phyloP scores from a whole-genome alignment of 2,888 invertebrate species.

The Hyppa rectilinea region DNA sequence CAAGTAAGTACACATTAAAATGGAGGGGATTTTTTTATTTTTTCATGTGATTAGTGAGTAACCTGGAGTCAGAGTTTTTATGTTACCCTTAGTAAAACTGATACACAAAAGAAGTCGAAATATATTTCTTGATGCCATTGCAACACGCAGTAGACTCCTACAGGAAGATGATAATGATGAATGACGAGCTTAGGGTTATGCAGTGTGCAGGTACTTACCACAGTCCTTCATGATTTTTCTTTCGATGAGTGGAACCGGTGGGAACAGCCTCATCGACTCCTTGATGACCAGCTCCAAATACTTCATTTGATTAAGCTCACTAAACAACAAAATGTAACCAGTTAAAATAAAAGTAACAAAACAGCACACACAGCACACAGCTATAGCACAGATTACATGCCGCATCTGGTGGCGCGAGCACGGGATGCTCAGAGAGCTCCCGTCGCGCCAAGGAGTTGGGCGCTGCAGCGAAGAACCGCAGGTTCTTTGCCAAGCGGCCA shows the following conservation, averaged over 20 bases:
- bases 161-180: not conserved
- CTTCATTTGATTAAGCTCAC: slow-evolving; percentile 88
- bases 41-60: too few relatives aligned
- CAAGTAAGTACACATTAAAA: too few relatives aligned
- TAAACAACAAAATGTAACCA: slow-evolving; percentile 58
- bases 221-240: slow-evolving; percentile 80
- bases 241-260: slow-evolving; percentile 88
- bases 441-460: too few relatives aligned
- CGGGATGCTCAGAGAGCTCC: too few relatives aligned
- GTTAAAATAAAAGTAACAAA: not conserved
- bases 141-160: not conserved
- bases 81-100: too few relatives aligned
- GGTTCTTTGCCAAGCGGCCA: too few relatives aligned
- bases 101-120: not conserved
- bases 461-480: too few relatives aligned
- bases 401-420: too few relatives aligned
- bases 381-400: too few relatives aligned
- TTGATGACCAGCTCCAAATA: slow-evolving; percentile 90
- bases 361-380: too few relatives aligned
- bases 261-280: slow-evolving; percentile 88
- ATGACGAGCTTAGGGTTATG: not conserved
- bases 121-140: not conserved
- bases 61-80: too few relatives aligned
- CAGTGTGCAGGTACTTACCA: slow-evolving; percentile 66
- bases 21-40: too few relatives aligned